A percentile compares a stretch with the other conserved stretches of the same genome.
These are phyloP conservation scores for Corythornis vintsioides DNA, from an alignment of 2,113 vertebrate genomes.

Conservation along the genomic window DNA sequence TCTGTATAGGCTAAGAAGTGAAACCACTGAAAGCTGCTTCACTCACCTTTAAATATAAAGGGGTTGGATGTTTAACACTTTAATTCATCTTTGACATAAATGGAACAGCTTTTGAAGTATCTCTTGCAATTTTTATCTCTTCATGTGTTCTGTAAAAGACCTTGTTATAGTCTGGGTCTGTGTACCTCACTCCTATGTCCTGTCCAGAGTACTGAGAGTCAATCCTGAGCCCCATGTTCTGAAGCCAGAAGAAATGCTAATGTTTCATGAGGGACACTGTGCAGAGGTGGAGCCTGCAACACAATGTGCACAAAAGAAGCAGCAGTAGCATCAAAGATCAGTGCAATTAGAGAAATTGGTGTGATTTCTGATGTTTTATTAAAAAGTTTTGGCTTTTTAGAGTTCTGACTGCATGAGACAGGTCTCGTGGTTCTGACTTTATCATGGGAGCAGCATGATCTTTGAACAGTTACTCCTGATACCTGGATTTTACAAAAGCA, in stretches of 20 bases:
- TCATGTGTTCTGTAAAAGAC: not conserved
- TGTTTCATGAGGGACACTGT: not conserved
- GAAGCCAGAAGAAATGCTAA: not conserved
- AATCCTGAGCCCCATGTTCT: not conserved
- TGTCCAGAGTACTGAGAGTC: not conserved
- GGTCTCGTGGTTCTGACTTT: not conserved
- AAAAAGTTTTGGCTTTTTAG: not conserved
- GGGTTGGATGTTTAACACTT: not conserved
- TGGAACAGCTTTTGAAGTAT: not conserved
- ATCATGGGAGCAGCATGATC: not conserved
- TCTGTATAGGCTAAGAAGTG: not conserved
- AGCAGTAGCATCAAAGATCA: not conserved
- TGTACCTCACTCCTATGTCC: not conserved
- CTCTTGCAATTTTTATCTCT: not conserved
- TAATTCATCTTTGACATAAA: not conserved
- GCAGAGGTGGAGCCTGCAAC: not conserved
- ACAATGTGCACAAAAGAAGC: not conserved
- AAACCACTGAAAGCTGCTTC: not conserved
- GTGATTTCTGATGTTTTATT: constrained; percentile 37
- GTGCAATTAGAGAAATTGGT: not conserved
- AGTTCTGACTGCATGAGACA: not conserved
- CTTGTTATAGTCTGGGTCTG: not conserved
- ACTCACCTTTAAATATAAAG: not conserved
- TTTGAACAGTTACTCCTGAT: not conserved
- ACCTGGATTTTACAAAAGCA: not conserved